These are phyloP conservation scores for Oscheius myriophilus DNA, from an alignment of 2,888 invertebrate genomes.

Conservation along the genomic window DNA sequence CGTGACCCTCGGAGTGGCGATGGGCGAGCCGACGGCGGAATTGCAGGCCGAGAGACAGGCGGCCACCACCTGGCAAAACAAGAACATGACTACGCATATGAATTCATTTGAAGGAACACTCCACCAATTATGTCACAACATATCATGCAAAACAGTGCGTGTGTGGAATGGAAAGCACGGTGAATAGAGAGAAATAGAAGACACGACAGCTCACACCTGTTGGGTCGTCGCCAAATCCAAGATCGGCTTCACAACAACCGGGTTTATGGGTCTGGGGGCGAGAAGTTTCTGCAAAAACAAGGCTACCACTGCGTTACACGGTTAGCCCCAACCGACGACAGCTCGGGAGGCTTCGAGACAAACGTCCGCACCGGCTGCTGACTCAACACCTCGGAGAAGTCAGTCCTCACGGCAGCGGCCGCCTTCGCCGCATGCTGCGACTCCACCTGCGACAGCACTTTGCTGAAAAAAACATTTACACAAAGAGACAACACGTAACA, in stretches of 20 bases:
- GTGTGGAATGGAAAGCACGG: not conserved
- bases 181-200: not conserved
- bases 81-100: not conserved
- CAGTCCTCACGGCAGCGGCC: constrained; percentile 6
- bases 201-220: constrained; percentile 16
- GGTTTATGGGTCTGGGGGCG: constrained; percentile 57
- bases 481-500: not conserved
- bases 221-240: constrained; percentile 27
- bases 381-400: constrained; percentile 26
- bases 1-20: constrained; percentile 54
- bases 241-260: constrained; percentile 30
- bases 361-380: constrained; percentile 47
- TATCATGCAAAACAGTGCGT: constrained; percentile 7
- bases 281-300: constrained; percentile 36
- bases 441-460: constrained; percentile 33
- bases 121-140: constrained; percentile 1
- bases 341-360: constrained; percentile 43
- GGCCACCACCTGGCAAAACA: constrained; percentile 37
- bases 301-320: not conserved
- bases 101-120: not conserved
- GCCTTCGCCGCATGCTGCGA: constrained; percentile 22
- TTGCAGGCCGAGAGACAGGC: constrained; percentile 35
- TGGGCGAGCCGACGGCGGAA: constrained; percentile 47
- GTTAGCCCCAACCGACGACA: constrained; percentile 37
- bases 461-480: constrained; percentile 24